Conservation (phyloP, 1,140 invertebrate species). For the Meloidogyne exigua region DNA sequence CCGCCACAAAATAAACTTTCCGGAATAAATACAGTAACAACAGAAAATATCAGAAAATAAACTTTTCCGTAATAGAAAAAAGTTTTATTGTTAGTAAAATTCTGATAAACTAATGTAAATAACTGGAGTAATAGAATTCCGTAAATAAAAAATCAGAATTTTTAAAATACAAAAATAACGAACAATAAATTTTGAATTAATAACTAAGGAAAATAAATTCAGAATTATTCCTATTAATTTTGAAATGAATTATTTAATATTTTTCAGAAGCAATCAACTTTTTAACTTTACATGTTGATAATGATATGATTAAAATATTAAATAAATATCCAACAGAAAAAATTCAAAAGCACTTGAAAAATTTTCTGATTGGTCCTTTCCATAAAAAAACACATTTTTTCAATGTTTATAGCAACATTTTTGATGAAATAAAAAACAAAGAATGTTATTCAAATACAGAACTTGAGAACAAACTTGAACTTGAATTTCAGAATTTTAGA, state of each 20-base stretch:
- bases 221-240: no score
- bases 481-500: not conserved
- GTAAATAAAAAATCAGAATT: no score
- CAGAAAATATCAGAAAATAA: no score
- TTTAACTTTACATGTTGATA: not conserved
- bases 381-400: not conserved
- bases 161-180: no score
- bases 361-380: not conserved
- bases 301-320: not conserved
- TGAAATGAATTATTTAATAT: not conserved
- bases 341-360: not conserved
- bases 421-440: not conserved
- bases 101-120: no score
- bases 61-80: no score
- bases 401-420: not conserved
- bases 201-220: no score
- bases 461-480: not conserved
- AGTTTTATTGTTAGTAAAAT: no score
- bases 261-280: not conserved
- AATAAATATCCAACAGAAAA: not conserved
- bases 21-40: no score
- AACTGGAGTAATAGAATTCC: no score
- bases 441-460: not conserved
- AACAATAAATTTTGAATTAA: no score
- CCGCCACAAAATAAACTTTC: no score